Base-by-base conservation (phyloP, 2,113 vertebrate genomes). In the Solenodon paradoxus region DNA sequence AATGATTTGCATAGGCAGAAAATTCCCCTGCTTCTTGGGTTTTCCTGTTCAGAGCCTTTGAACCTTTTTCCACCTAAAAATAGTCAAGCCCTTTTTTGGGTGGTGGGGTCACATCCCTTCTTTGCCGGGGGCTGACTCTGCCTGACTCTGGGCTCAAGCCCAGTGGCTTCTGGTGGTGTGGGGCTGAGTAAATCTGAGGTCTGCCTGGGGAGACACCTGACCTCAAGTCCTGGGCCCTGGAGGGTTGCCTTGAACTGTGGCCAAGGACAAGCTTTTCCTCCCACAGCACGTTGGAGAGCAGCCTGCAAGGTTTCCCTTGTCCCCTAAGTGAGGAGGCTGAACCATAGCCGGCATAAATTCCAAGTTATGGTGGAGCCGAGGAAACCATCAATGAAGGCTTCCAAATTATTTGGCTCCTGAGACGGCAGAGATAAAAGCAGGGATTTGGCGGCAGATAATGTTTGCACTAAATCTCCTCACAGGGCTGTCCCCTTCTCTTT, bases 21-120 rank as follows among this genome's bases (percentile, higher is more conserved):
- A 97, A 96, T 94, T 97, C 96, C 97, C 97, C 97, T 95, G 86
- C 83, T 92, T 96, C 95, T 95, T 95, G 96, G 96, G 95, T 94
- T 97, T 97, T 96, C 96, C 97, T 96, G 77, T 40, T 15, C 88
- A 92, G 87, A 91, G 95, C 32, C 89, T 97, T 92, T 97, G 80
- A 88, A 80, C 80, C 81, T 95, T 84, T 68, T 55, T 40, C n/a
- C 69, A 61, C 38, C 87, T 87, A 93, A 95, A 97, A 97, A 96
- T 96, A 97, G 19, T 83, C 20, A 28, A 72, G 38, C 57, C 71
- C 24, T 69, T 22, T 7, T 71, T 57, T 13, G 84, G 81, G 81
- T 84, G 28, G 19, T 15, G 57, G 28, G n/a, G n/a, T n/a, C n/a
- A n/a, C n/a, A n/a, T n/a, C n/a, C n/a, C n/a, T n/a, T n/a, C n/a